A percentile compares a stretch with the other conserved stretches of the same genome.
phyloP scores from a whole-genome alignment of 1,140 invertebrate genomes.

The Oryctes rhinoceros region DNA sequence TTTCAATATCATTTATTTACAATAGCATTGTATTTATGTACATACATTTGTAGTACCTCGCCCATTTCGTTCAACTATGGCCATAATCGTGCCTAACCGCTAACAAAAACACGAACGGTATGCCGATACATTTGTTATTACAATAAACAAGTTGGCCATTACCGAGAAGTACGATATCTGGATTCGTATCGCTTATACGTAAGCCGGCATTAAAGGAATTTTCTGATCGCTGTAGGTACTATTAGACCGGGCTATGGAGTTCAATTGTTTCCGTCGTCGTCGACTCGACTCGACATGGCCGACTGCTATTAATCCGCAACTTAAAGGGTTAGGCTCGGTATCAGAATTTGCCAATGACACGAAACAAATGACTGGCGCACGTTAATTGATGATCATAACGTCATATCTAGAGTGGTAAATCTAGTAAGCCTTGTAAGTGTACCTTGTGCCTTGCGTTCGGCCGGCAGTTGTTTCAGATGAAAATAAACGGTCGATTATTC shows the following conservation, averaged over 20 bases:
- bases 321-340: slow-evolving; percentile 46
- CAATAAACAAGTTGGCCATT: slow-evolving; percentile 3
- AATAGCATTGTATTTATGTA: no score
- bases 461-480: slow-evolving; percentile 46
- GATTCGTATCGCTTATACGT: not conserved
- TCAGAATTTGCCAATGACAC: slow-evolving; percentile 54
- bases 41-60: no score
- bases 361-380: slow-evolving; percentile 53
- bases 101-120: not conserved
- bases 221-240: not conserved
- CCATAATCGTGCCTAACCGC: not conserved
- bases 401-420: slow-evolving; percentile 55
- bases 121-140: slow-evolving; percentile 14
- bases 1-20: no score
- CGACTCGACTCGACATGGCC: slow-evolving; percentile 38
- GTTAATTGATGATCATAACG: slow-evolving; percentile 55
- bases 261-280: slow-evolving; percentile 32
- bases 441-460: slow-evolving; percentile 25
- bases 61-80: not conserved
- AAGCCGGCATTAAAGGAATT: not conserved
- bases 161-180: slow-evolving; percentile 20
- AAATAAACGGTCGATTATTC: slow-evolving; percentile 45
- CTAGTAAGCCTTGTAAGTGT: slow-evolving; percentile 46
- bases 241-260: not conserved
- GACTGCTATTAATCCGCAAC: slow-evolving; percentile 43